Evolutionary conservation across 2,797 vertebrate genomes (phyloP), one percentile per base, ranked within the genome.

Genomic region (Acropternis orthonyx): DNA sequence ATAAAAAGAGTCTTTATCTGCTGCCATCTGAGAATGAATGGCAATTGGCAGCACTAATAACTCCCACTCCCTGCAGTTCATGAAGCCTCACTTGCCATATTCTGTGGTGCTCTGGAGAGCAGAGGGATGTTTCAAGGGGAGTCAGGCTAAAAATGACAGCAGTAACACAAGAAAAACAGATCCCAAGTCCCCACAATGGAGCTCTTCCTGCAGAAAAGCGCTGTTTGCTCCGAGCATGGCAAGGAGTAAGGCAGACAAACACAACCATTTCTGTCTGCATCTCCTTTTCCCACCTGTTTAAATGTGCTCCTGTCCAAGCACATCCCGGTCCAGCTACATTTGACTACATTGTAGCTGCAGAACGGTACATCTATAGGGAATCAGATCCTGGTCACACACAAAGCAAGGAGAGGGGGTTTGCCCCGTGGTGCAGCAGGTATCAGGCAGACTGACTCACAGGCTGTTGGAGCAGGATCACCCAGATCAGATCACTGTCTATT

Each of bases 101-200:
- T 59, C 41, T 67, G 7, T 14, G 12, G 18, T 37, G 26, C 15
- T 37, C 36, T 1, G 5, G 23, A 44, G 44, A 74, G 52, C 19
- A 69, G 24, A 79, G 14, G 11, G 43, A 58, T 46, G 30, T 20
- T 83, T n/a, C 37, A 8, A 24, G 34, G 37, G 18, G 28, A 77
- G 48, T 8, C 21, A 28, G 51, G 10, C 28, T 76, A 54, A 23
- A 39, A 92, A 76, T 1, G 0, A 34, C 3, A 39, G 14, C 16
- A 10, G 10, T n/a, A 69, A 49, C 5, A 39, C 19, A 48, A 48
- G 32, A 65, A n/a, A 74, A 54, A 61, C 4, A 84, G 43, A 61
- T 9, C 3, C 17, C 1, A 3, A 65, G 37, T 10, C 20, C n/a
- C 43, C 66, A 34, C 9, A 4, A 24, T 0, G 2, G 22, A 1